These are phyloP conservation scores for Harmothoe impar DNA, from an alignment of 2,888 invertebrate genomes.

Conservation along the genomic window DNA sequence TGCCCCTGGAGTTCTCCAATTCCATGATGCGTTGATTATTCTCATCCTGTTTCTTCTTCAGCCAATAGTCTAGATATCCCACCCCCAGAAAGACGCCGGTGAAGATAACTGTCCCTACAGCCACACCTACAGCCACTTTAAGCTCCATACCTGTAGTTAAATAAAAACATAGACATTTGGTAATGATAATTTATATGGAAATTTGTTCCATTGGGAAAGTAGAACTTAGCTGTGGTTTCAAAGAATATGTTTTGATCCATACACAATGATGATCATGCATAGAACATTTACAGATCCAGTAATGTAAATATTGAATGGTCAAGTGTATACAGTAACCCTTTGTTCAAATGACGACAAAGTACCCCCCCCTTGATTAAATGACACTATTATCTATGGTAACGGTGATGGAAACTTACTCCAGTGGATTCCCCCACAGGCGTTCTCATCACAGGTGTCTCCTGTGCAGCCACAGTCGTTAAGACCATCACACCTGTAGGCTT, in stretches of 20 bases:
- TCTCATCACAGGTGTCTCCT: conserved; percentile 75
- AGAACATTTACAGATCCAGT: too few species aligned
- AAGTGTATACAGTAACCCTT: too few species aligned
- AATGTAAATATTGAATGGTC: too few species aligned
- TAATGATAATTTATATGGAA: too few species aligned
- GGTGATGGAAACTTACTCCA: conserved; percentile 74
- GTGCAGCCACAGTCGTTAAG: conserved; percentile 79
- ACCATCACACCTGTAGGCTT: conserved; percentile 77
- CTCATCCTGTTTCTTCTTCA: not conserved
- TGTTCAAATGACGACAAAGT: too few species aligned
- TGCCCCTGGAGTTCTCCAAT: conserved; percentile 1
- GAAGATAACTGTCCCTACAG: conserved; percentile 23
- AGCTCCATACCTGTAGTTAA: not conserved
- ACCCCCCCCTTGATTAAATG: too few species aligned
- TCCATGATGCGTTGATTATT: conserved; percentile 3
- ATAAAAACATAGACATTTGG: too few species aligned
- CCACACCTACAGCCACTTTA: not conserved
- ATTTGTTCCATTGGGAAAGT: too few species aligned
- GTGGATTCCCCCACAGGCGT: conserved; percentile 72
- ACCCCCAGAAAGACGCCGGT: conserved; percentile 24
- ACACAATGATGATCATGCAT: too few species aligned
- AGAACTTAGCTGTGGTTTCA: too few species aligned
- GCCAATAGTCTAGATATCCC: conserved; percentile 16
- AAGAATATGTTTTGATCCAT: too few species aligned
- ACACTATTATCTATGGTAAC: too few species aligned